Evolutionary conservation across 2,797 vertebrate species (phyloP), one percentile per base, ranked within the genome.

Genomic region (Channallabes apus): DNA sequence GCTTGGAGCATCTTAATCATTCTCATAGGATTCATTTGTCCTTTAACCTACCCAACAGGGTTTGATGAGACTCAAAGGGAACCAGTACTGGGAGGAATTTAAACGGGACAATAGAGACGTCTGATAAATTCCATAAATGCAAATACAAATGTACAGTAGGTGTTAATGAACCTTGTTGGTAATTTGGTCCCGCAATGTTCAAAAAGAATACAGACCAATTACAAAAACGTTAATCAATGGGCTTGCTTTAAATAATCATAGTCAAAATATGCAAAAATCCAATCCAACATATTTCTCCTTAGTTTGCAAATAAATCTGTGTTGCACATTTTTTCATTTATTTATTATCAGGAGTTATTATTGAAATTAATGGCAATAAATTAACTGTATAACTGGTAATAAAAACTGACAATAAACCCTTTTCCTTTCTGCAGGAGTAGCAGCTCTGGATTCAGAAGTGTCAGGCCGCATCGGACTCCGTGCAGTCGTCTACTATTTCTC

Each of bases 401-500:
- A 27, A n/a, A 65, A 12, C 6, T 18, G 3, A 82, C 64, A 82
- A 41, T 14, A 56, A 83, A 22, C 5, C 15, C 54, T 41, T 41
- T 51, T 35, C 6, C 68, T 67, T 46, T 46, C 84, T 68, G 9
- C 56, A 99, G 98, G 98, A 89, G 96, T 99, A 65, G 97, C 98
- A 84, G 96, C 97, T n/a, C 93, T 99, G 93, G 98, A 99, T 93
- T 97, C 98, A 1, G 96, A 91, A 2, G 91, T 99, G 38, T 99
- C 98, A 71, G 98, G 98, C 83, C 98, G 95, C 91, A 99, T 99
- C 11, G 98, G 98, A 62, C 94, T 99, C 46, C 94, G 97, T 82
- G 98, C 98, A 9, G 93, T 99, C 0, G 8, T 97, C 1, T 99
- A 99, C 93, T 99, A 99, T 90, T 95, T 99, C 91, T 96, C 95